phyloP scores from a whole-genome alignment of 2,888 invertebrate genomes.

The Teinopalpus imperialis region DNA sequence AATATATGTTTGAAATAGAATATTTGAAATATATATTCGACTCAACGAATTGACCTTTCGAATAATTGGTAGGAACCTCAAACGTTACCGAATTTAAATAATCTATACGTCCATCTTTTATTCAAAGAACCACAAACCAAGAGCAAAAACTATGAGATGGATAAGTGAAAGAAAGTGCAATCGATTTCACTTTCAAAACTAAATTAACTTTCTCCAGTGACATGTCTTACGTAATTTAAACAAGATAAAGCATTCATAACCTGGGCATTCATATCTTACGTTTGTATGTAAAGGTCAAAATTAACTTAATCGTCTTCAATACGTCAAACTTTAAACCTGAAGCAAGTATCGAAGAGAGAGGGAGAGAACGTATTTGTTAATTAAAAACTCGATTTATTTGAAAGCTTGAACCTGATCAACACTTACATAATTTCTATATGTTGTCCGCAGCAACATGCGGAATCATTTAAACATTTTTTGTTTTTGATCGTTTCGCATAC shows the following conservation, averaged over 20 bases:
- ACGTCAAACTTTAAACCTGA: constrained; percentile 32
- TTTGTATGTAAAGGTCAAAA: constrained; percentile 59
- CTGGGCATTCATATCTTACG: constrained; percentile 62
- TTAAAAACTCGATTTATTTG: constrained; percentile 26
- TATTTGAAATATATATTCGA: too few relatives aligned
- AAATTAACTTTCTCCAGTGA: constrained; percentile 82
- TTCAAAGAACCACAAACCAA: constrained; percentile 48
- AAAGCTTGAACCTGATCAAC: constrained; percentile 21
- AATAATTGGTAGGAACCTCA: neutral
- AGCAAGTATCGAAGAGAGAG: constrained; percentile 1
- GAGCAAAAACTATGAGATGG: constrained; percentile 64
- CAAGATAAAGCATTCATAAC: constrained; percentile 73
- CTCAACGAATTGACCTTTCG: too few relatives aligned
- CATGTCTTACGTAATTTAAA: constrained; percentile 76
- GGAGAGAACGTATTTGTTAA: constrained; percentile 14
- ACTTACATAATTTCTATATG: constrained; percentile 21
- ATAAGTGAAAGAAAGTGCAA: constrained; percentile 79
- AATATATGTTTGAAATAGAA: too few relatives aligned
- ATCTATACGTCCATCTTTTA: constrained; percentile 36
- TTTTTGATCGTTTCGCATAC: constrained; percentile 41
- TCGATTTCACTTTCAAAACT: constrained; percentile 82
- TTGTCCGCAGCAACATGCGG: constrained; percentile 12
- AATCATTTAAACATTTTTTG: constrained; percentile 41
- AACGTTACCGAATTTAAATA: neutral
- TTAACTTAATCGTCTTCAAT: constrained; percentile 33